phyloP scores from a whole-genome alignment of 2,113 vertebrate genomes.

The Petromus typicus region DNA sequence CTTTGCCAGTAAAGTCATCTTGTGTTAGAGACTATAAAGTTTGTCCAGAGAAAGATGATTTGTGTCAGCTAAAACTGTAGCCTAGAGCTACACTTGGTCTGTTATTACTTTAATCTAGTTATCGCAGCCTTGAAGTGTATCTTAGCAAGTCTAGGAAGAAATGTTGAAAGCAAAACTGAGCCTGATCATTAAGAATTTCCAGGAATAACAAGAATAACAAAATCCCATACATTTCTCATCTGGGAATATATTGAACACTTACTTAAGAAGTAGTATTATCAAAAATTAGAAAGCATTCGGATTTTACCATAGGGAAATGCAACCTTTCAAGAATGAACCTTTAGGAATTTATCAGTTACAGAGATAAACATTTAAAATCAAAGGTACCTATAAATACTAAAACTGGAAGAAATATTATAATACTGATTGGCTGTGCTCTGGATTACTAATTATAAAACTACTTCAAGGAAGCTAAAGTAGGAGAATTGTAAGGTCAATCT shows the following conservation, averaged over 20 bases:
- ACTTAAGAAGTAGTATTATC: conserved; percentile 12
- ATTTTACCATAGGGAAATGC: neutral
- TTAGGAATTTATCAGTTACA: neutral
- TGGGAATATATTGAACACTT: neutral
- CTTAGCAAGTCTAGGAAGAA: conserved; percentile 80
- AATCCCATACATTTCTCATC: neutral
- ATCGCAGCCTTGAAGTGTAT: conserved; percentile 84
- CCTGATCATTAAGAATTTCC: conserved; percentile 78
- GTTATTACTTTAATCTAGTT: conserved; percentile 88
- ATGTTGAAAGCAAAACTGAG: conserved; percentile 78
- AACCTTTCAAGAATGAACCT: neutral
- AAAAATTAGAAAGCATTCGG: neutral
- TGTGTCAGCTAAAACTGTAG: conserved; percentile 84
- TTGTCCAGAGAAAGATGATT: conserved; percentile 85
- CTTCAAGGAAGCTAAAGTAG: neutral
- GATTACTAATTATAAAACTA: neutral
- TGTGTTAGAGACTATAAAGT: conserved; percentile 77
- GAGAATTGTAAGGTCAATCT: neutral
- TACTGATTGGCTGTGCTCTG: neutral
- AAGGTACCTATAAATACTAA: neutral
- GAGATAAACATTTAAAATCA: neutral
- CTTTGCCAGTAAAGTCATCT: conserved; percentile 78
- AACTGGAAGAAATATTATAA: neutral
- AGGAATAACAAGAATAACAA: conserved; percentile 44
- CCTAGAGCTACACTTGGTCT: conserved; percentile 83